A percentile compares a stretch with the other conserved stretches of the same genome.
Conservation (phyloP, 2,113 vertebrate genomes). For the Cavia porcellus region DNA sequence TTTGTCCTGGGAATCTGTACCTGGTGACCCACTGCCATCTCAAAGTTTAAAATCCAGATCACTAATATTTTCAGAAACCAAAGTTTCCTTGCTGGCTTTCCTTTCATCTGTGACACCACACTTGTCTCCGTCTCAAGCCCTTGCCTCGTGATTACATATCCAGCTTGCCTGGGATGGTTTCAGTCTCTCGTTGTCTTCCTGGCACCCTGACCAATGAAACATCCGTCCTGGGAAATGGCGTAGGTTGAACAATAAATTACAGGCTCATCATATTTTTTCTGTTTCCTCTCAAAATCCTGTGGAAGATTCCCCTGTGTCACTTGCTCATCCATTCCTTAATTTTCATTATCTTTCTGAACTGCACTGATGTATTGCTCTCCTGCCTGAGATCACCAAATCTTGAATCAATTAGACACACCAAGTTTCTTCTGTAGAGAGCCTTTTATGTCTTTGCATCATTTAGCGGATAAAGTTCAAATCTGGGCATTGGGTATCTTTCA, state of each 20-base stretch:
- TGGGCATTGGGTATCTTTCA: neutral
- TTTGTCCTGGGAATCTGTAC: neutral
- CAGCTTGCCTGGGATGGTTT: neutral
- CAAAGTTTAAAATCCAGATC: neutral
- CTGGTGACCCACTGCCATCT: no score
- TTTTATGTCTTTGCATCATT: neutral
- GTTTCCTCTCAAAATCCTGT: neutral
- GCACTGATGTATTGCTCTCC: neutral
- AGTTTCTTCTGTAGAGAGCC: neutral
- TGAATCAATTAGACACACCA: neutral
- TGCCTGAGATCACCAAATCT: neutral
- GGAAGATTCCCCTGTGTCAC: neutral
- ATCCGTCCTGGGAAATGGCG: neutral
- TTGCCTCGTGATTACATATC: rapidly evolving
- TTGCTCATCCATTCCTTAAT: neutral
- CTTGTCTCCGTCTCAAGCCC: neutral
- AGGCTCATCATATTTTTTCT: neutral
- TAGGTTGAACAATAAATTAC: neutral
- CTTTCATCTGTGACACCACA: neutral
- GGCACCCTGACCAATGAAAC: neutral
- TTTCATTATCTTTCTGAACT: neutral
- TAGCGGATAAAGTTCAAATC: neutral
- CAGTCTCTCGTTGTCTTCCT: neutral
- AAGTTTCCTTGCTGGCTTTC: neutral
- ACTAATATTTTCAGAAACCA: neutral